Evolutionary conservation across 2,888 invertebrate genomes (phyloP).

Genomic region (Electrophaes corylata): DNA sequence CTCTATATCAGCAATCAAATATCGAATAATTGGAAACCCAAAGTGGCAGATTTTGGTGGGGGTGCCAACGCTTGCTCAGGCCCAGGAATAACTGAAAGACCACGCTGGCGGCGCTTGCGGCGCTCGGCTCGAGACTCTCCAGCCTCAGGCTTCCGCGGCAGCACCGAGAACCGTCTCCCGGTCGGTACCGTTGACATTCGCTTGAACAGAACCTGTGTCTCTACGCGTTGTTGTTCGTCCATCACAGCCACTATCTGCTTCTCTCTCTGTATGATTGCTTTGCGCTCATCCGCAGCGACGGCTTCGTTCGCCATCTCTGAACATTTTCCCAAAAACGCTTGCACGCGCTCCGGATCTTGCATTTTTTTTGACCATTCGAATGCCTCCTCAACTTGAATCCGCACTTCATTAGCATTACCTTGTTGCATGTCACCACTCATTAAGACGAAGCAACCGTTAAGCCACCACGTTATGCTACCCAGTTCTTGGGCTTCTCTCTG

Average conservation of each 20-base stretch:
- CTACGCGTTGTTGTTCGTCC: slow-evolving; percentile 62
- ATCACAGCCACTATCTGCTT: slow-evolving; percentile 64
- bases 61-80: slow-evolving; percentile 59
- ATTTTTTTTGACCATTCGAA: slow-evolving; percentile 71
- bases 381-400: slow-evolving; percentile 73
- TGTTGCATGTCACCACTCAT: slow-evolving; percentile 81
- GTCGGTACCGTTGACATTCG: slow-evolving; percentile 70
- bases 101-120: slow-evolving; percentile 61
- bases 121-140: slow-evolving; percentile 57
- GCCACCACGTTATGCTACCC: slow-evolving; percentile 71
- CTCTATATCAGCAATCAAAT: slow-evolving; percentile 48
- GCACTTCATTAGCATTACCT: slow-evolving; percentile 74
- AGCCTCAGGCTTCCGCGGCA: slow-evolving; percentile 60
- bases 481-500: slow-evolving; percentile 72
- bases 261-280: slow-evolving; percentile 66
- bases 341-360: slow-evolving; percentile 69
- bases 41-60: slow-evolving; percentile 59
- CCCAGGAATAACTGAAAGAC: slow-evolving; percentile 71
- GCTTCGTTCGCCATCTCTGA: slow-evolving; percentile 67
- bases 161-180: slow-evolving; percentile 69
- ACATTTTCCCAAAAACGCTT: slow-evolving; percentile 71
- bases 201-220: slow-evolving; percentile 70
- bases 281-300: slow-evolving; percentile 67
- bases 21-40: slow-evolving; percentile 71
- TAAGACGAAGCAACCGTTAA: slow-evolving; percentile 72